Evolutionary conservation across 1,140 invertebrate genomes (phyloP).

Genomic region (Limonius californicus): DNA sequence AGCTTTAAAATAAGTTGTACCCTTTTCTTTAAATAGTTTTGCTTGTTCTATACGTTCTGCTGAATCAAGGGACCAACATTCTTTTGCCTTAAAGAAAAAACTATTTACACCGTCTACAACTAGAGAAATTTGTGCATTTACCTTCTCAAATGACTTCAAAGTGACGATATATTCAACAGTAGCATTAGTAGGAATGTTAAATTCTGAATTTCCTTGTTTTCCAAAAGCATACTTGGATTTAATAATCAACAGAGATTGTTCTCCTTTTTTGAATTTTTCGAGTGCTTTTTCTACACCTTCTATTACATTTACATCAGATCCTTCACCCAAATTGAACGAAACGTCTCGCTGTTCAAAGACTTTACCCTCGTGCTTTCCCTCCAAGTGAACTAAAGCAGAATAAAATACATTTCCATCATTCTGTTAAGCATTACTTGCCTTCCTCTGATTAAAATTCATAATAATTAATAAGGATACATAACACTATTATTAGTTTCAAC

Average conservation of each 20-base stretch:
- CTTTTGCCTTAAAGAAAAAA: slow-evolving; percentile 53
- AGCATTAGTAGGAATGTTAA: slow-evolving; percentile 76
- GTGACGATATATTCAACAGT: slow-evolving; percentile 78
- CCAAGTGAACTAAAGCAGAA: slow-evolving; percentile 68
- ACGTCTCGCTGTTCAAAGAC: slow-evolving; percentile 77
- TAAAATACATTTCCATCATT: not conserved
- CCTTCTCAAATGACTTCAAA: slow-evolving; percentile 81
- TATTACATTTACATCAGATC: slow-evolving; percentile 67
- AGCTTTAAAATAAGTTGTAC: slow-evolving; percentile 85
- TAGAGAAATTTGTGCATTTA: slow-evolving; percentile 34
- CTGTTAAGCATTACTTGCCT: too few relatives aligned
- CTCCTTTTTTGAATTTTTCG: slow-evolving; percentile 76
- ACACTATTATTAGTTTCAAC: too few relatives aligned
- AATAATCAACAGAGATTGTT: slow-evolving; percentile 74
- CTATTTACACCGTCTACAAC: not conserved
- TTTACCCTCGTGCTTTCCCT: slow-evolving; percentile 64
- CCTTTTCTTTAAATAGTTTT: slow-evolving; percentile 83
- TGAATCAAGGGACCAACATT: slow-evolving; percentile 77
- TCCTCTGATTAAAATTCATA: too few relatives aligned
- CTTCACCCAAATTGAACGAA: slow-evolving; percentile 85
- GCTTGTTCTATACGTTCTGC: slow-evolving; percentile 78
- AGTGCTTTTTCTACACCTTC: slow-evolving; percentile 83
- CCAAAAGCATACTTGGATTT: slow-evolving; percentile 83
- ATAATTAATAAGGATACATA: too few relatives aligned
- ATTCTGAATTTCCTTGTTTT: slow-evolving; percentile 61